Percentiles rank a stretch among this genome's conserved stretches.
phyloP scores from a whole-genome alignment of 2,888 invertebrate genomes.

The Isotomurus palustris region DNA sequence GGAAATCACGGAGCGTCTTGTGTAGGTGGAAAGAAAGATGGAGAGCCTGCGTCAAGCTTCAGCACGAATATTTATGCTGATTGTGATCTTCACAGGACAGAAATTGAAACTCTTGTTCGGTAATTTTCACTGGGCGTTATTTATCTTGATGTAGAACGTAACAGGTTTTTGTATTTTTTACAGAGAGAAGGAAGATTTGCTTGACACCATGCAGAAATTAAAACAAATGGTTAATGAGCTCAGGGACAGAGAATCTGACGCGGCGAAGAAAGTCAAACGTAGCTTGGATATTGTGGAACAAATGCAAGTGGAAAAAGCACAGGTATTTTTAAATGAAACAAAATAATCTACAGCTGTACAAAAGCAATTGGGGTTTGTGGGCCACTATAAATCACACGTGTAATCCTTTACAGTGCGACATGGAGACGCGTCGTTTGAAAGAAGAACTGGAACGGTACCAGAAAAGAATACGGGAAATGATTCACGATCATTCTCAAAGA shows the following conservation, averaged over 20 bases:
- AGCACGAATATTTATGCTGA: constrained; percentile 48
- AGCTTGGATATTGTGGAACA: constrained; percentile 69
- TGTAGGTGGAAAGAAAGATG: not conserved
- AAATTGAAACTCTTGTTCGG: constrained; percentile 67
- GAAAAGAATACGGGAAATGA: constrained; percentile 66
- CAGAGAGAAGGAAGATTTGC: constrained; percentile 65
- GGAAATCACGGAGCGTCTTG: not conserved
- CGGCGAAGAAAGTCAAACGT: constrained; percentile 62
- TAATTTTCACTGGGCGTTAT: constrained; percentile 46
- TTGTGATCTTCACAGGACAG: constrained; percentile 62
- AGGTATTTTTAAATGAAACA: constrained; percentile 38
- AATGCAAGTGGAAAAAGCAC: constrained; percentile 68
- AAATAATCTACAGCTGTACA: too few species aligned
- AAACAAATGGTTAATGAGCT: constrained; percentile 62
- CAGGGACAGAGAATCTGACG: constrained; percentile 61
- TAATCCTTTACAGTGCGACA: constrained; percentile 58
- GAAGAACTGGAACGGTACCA: constrained; percentile 75
- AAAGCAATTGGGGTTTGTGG: too few species aligned
- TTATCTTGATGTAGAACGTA: not conserved
- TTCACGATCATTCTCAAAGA: constrained; percentile 67
- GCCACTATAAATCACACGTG: not conserved
- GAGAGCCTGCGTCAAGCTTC: not conserved
- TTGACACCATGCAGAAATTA: constrained; percentile 64
- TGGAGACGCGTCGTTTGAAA: constrained; percentile 67
- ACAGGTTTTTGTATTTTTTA: constrained; percentile 6